A percentile compares a stretch with the other conserved stretches of the same genome.
Evolutionary conservation across 2,797 vertebrate genomes (phyloP).

Genomic region (Anisognathus igniventris): DNA sequence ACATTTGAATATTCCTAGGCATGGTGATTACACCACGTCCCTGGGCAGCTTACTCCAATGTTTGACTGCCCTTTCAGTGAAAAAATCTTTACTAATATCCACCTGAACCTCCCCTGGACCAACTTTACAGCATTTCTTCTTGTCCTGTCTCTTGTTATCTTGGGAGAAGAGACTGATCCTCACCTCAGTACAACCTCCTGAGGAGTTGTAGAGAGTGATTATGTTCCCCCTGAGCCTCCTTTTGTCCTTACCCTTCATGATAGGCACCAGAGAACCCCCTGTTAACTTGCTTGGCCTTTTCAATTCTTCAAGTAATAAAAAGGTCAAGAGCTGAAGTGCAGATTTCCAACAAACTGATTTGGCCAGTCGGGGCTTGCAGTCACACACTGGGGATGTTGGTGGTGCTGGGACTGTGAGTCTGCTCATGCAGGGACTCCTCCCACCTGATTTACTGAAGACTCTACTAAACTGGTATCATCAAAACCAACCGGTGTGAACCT

Average conservation of each 20-base stretch:
- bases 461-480: background rate
- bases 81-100: background rate
- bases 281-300: background rate
- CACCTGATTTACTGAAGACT: background rate
- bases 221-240: background rate
- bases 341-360: background rate
- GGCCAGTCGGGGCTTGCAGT: rapidly evolving
- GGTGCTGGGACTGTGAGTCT: rapidly evolving
- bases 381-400: background rate
- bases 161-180: background rate
- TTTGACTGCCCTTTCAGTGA: background rate
- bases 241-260: background rate
- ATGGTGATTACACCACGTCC: background rate
- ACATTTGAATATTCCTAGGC: background rate
- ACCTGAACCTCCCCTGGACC: background rate
- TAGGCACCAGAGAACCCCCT: background rate
- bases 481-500: background rate
- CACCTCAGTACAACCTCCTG: background rate
- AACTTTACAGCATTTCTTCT: background rate
- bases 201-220: rapidly evolving
- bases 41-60: background rate
- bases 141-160: background rate
- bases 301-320: background rate
- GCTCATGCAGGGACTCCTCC: background rate
- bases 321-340: background rate